Conservation (phyloP, 2,113 vertebrate species). For the Myodes glareolus region DNA sequence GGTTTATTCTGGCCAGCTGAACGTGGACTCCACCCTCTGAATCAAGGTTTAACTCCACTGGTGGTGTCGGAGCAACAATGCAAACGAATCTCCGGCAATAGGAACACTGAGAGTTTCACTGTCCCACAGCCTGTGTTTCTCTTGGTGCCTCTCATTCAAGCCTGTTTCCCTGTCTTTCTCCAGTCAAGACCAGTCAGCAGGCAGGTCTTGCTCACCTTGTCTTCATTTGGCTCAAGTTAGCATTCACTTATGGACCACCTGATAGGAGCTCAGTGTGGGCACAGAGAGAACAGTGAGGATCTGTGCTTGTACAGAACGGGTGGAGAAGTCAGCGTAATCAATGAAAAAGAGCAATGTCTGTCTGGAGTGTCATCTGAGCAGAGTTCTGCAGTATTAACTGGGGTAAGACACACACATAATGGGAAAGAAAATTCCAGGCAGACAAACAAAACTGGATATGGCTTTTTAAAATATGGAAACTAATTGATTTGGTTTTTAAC, state of each 20-base stretch:
- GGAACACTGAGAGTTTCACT: background rate
- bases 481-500: background rate
- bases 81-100: background rate
- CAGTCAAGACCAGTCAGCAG: background rate
- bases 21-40: background rate
- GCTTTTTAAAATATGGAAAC: background rate
- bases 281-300: too few relatives aligned
- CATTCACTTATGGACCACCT: too few relatives aligned
- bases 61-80: background rate
- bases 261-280: background rate
- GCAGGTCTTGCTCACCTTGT: background rate
- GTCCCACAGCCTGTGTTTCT: background rate
- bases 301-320: background rate
- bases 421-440: background rate
- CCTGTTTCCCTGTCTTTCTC: background rate
- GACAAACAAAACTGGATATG: too few relatives aligned
- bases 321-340: background rate
- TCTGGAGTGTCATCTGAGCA: background rate
- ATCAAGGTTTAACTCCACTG: background rate
- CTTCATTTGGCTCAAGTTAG: background rate
- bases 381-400: background rate
- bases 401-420: background rate
- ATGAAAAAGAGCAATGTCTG: background rate
- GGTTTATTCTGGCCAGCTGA: background rate
- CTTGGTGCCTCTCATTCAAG: background rate